phyloP scores from a whole-genome alignment of 2,888 invertebrate species.

The Adelphocoris suturalis region DNA sequence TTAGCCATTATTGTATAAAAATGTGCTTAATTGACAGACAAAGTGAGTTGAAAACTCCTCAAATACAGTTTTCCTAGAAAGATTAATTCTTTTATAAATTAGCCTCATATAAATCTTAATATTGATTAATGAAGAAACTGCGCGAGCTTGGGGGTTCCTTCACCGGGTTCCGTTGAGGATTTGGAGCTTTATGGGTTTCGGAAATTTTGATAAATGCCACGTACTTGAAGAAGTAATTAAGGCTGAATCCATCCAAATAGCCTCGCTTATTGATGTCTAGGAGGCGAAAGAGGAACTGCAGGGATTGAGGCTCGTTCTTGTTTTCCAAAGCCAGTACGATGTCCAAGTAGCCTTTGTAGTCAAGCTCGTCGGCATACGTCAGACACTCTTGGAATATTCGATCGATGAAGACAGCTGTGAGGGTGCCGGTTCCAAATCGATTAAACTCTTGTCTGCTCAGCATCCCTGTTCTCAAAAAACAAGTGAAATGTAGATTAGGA shows the following conservation, averaged over 20 bases:
- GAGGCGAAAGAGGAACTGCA: constrained; percentile 94
- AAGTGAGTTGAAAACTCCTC: too few relatives aligned
- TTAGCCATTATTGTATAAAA: too few relatives aligned
- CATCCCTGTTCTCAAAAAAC: constrained; percentile 83
- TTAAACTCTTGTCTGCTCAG: constrained; percentile 93
- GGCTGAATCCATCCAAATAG: constrained; percentile 91
- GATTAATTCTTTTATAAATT: too few relatives aligned
- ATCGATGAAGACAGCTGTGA: constrained; percentile 93
- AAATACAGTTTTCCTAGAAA: too few relatives aligned
- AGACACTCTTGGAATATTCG: constrained; percentile 96
- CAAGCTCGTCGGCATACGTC: constrained; percentile 96
- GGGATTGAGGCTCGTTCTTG: constrained; percentile 92
- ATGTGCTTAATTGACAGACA: too few relatives aligned
- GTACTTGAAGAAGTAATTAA: constrained; percentile 95
- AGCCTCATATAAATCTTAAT: too few relatives aligned
- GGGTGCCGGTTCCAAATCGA: constrained; percentile 93
- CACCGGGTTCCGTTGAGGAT: too few relatives aligned
- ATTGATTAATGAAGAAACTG: too few relatives aligned
- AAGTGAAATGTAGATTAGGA: neutral
- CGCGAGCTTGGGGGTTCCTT: too few relatives aligned
- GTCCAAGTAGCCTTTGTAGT: constrained; percentile 97
- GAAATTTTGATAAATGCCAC: too few relatives aligned
- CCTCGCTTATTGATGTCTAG: constrained; percentile 93
- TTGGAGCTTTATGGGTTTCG: too few relatives aligned
- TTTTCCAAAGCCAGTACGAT: constrained; percentile 96